Evolutionary conservation across 1,140 invertebrate species (phyloP).

Genomic region (Parasteatoda tepidariorum): DNA sequence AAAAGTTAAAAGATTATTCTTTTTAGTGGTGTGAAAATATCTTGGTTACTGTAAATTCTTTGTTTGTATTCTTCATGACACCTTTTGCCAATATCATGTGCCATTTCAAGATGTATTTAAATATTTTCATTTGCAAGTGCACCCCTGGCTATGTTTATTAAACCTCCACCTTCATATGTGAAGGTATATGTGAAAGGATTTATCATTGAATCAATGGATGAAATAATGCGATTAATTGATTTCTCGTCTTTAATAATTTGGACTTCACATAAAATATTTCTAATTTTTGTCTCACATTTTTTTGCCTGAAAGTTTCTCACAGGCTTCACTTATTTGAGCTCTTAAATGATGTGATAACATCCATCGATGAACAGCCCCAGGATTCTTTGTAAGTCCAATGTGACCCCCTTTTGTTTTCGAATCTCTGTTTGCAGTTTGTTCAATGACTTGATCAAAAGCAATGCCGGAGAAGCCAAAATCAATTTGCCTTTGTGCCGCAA

Average conservation of each 20-base stretch:
- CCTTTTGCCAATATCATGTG: background rate
- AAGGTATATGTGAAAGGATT: no score
- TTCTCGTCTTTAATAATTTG: background rate
- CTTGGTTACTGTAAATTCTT: conserved; percentile 4
- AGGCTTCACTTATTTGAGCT: background rate
- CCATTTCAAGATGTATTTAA: background rate
- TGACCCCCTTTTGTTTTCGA: conserved; percentile 34
- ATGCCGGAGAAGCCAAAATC: background rate
- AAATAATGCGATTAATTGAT: background rate
- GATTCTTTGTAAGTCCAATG: background rate
- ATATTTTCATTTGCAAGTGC: background rate
- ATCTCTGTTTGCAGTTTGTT: conserved; percentile 60
- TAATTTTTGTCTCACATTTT: background rate
- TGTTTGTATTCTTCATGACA: background rate
- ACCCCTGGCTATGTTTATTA: background rate
- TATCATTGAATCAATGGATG: background rate
- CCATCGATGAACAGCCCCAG: conserved; percentile 19
- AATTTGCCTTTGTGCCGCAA: conserved; percentile 47
- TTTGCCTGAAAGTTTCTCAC: background rate
- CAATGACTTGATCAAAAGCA: conserved; percentile 54
- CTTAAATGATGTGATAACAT: background rate
- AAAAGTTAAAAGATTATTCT: background rate
- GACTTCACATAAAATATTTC: background rate
- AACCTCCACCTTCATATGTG: background rate
- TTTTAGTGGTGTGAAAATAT: background rate